These are phyloP conservation scores for Psilopsiagon aymara DNA, from an alignment of 2,113 vertebrate genomes.

Conservation along the genomic window DNA sequence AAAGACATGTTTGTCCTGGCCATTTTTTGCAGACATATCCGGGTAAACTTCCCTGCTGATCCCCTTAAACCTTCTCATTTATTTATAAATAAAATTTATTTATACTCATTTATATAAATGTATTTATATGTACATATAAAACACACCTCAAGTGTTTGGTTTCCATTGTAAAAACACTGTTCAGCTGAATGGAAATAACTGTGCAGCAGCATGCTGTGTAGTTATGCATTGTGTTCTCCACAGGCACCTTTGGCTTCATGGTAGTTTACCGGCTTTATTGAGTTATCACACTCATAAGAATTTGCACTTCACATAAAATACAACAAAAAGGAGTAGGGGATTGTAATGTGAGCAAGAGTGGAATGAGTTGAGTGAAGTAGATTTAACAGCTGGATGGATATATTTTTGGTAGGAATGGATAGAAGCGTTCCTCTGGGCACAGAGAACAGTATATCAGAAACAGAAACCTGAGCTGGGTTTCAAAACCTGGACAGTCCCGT, in stretches of 20 bases:
- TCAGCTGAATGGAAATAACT: not conserved
- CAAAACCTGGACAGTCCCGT: not conserved
- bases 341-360: not conserved
- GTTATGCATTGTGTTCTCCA: not conserved
- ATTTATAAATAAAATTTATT: not conserved
- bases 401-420: not conserved
- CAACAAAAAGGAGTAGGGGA: not conserved
- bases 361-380: not conserved
- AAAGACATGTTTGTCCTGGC: not conserved
- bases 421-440: not conserved
- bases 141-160: not conserved
- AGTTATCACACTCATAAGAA: not conserved
- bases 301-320: fast-evolving
- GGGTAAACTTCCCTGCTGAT: not conserved
- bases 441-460: not conserved
- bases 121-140: not conserved
- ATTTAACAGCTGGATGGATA: not conserved
- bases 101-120: not conserved
- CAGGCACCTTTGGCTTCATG: not conserved
- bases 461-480: not conserved
- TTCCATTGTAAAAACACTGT: not conserved
- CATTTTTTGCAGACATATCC: not conserved
- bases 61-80: not conserved
- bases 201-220: not conserved
- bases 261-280: not conserved